These are phyloP conservation scores for Leptinotarsa haldemani DNA, from an alignment of 2,888 invertebrate genomes.

Conservation along the genomic window DNA sequence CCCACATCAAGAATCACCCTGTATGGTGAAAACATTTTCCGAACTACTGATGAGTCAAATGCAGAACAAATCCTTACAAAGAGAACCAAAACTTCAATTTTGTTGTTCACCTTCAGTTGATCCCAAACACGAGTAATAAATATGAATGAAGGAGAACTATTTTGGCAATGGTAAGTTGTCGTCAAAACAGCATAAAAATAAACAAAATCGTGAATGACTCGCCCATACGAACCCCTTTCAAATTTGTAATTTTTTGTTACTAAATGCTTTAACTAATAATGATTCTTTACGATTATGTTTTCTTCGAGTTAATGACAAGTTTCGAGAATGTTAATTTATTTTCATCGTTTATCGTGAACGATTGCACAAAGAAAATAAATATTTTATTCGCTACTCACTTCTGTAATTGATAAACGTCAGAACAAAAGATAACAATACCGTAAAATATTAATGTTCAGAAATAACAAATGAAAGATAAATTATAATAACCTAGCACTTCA, in stretches of 20 bases:
- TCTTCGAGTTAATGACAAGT: background rate
- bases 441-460: constrained; percentile 1
- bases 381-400: background rate
- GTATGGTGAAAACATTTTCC: too few species aligned
- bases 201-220: background rate
- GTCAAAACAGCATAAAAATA: background rate
- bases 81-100: background rate
- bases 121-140: too few species aligned
- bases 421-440: background rate
- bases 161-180: background rate
- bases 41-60: too few species aligned
- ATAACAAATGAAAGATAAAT: background rate
- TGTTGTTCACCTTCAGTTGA: background rate
- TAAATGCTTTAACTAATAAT: background rate
- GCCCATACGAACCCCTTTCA: background rate
- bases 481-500: background rate
- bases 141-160: too few species aligned
- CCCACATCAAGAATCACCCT: too few species aligned
- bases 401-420: background rate
- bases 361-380: constrained; percentile 4
- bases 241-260: background rate
- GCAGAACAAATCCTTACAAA: too few species aligned
- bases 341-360: constrained; percentile 5
- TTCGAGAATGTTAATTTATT: background rate
- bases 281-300: constrained; percentile 1